Evolutionary conservation across 1,140 invertebrate genomes (phyloP).

Genomic region (Luehdorfia chinensis): DNA sequence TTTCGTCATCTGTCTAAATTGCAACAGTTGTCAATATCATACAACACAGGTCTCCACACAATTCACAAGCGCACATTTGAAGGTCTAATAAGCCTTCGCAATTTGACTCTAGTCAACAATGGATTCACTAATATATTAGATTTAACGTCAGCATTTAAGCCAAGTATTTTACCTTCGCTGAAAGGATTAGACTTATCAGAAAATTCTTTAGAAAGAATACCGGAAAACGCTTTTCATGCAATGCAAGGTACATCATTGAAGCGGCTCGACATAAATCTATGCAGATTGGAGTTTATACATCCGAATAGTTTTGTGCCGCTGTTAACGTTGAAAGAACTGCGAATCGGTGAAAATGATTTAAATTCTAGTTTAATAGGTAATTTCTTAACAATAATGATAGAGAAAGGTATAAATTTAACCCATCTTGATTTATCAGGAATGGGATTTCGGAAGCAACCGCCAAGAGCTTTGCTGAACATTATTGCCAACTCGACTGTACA

Average conservation of each 20-base stretch:
- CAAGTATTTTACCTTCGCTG: conserved; percentile 49
- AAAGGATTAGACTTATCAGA: conserved; percentile 58
- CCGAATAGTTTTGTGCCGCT: conserved; percentile 66
- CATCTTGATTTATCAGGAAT: conserved; percentile 70
- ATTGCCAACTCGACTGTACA: conserved; percentile 73
- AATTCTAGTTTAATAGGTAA: conserved; percentile 57
- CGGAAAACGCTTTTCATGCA: conserved; percentile 47
- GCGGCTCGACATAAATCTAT: conserved; percentile 70
- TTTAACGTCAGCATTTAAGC: conserved; percentile 45
- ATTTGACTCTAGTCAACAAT: conserved; percentile 68
- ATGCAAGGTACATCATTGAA: conserved; percentile 48
- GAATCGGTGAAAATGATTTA: conserved; percentile 74
- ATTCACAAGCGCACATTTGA: conserved; percentile 48
- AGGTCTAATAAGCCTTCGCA: conserved; percentile 54
- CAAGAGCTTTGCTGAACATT: conserved; percentile 59
- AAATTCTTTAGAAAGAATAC: conserved; percentile 54
- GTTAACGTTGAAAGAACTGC: conserved; percentile 60
- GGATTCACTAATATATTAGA: conserved; percentile 53
- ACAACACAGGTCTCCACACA: conserved; percentile 41
- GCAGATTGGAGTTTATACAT: conserved; percentile 73
- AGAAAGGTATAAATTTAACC: conserved; percentile 57
- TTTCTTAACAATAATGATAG: conserved; percentile 52
- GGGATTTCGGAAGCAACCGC: conserved; percentile 71
- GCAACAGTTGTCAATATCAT: conserved; percentile 59
- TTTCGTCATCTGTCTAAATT: conserved; percentile 55